Evolutionary conservation across 2,797 vertebrate species (phyloP), one percentile per base, ranked within the genome.

Genomic region (Brachymystax lenok): DNA sequence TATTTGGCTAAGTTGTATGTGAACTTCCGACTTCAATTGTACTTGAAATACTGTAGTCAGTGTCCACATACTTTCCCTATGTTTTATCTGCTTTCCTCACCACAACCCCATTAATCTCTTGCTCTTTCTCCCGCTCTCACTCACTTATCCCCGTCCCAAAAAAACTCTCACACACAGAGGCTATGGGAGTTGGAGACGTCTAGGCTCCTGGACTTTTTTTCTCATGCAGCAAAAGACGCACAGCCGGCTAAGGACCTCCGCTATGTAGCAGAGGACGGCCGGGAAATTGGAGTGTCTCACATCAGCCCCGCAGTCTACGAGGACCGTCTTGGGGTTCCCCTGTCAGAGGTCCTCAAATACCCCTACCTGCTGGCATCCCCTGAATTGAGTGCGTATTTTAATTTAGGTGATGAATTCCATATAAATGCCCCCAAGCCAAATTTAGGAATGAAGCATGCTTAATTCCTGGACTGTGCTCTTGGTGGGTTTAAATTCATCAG

Each of bases 261-360:
- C 59, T 95, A 89, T 17, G 84, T 96, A 50, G 79, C 96, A 0
- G 93, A 96, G 77, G 89, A 89, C 28, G 90, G 92, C 2, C 90
- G 91, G 6, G 93, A 93, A 73, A 89, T 88, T 0, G 92, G 84
- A 0, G 85, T 92, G 0, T 85, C 87, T 27, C 91, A 89, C 40
- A 88, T 85, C 0, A 85, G 90, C 3, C 91, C 92, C 7, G 88
- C 91, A 0, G 93, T 95, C 50, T 95, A 95, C 83, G 94, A 95
- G 75, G 92, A 94, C 61, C 83, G 88, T 56, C 74, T 96, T 21
- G 86, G 93, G 1, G 92, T 94, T 30, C 94, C 95, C 0, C 87
- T 96, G 76, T 80, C 94, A 17, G 96, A 96, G 86, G 91, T 96
- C 19, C 86, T 96, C 80, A 96, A 95, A 79, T 96, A 95, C 0